Evolutionary conservation across 35 echinoderm and acorn worm species (phyloP).

Genomic region (Lytechinus pictus): DNA sequence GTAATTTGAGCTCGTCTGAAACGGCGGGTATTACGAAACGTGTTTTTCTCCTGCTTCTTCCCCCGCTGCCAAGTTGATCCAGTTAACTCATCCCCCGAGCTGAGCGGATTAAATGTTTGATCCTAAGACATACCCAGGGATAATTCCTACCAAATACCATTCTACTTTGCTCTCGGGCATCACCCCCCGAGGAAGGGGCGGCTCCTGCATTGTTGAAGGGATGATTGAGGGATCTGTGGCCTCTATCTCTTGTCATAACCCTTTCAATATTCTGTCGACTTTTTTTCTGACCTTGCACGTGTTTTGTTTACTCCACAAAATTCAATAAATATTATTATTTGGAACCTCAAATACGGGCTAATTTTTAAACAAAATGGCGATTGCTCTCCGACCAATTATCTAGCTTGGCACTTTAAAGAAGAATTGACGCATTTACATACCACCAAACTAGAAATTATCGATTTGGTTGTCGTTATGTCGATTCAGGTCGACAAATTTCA

Average conservation of each 20-base stretch:
- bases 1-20: not conserved
- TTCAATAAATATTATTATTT: too few relatives aligned
- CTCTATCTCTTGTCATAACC: not conserved
- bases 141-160: not conserved
- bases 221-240: not conserved
- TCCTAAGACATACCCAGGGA: not conserved
- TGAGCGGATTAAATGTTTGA: constrained; percentile 18
- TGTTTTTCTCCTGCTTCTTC: not conserved
- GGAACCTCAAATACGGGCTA: too few relatives aligned
- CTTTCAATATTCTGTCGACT: too few relatives aligned
- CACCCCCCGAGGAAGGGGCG: not conserved
- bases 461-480: too few relatives aligned
- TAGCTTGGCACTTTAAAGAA: too few relatives aligned
- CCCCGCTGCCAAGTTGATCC: not conserved
- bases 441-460: too few relatives aligned
- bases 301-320: too few relatives aligned
- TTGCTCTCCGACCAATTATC: too few relatives aligned
- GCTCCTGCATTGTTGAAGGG: not conserved
- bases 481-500: too few relatives aligned
- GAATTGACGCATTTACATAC: too few relatives aligned
- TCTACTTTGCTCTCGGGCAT: not conserved
- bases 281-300: too few relatives aligned
- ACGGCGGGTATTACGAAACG: not conserved
- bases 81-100: not conserved
- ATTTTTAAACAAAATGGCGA: too few relatives aligned